These are phyloP conservation scores for Gymnogyps californianus DNA, from an alignment of 2,113 vertebrate genomes.

Conservation along the genomic window DNA sequence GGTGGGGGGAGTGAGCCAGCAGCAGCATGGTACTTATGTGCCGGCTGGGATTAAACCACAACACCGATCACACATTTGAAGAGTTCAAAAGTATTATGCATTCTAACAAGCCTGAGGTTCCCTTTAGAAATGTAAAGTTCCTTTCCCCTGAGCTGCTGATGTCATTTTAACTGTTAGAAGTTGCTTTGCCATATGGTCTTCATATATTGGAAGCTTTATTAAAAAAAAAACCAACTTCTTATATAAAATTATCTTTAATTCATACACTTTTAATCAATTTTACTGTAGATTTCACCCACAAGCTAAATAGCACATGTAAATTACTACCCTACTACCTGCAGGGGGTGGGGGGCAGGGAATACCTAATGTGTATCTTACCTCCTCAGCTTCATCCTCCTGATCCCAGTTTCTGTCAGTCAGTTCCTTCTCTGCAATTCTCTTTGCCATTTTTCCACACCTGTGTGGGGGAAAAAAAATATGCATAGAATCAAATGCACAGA, in stretches of 20 bases:
- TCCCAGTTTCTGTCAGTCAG: slow-evolving; percentile 97
- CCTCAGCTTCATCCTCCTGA: slow-evolving; percentile 94
- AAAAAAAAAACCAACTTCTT: not conserved
- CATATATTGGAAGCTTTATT: not conserved
- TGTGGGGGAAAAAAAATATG: not conserved
- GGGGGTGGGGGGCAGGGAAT: accelerated
- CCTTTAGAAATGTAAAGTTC: not conserved
- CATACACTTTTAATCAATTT: not conserved
- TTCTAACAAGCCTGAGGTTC: not conserved
- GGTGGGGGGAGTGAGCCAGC: too few relatives aligned
- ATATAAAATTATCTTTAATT: not conserved
- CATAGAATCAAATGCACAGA: not conserved
- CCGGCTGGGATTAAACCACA: too few relatives aligned
- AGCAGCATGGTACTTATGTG: too few relatives aligned
- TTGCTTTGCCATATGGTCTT: not conserved
- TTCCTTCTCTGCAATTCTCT: slow-evolving; percentile 95
- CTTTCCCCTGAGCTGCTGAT: not conserved
- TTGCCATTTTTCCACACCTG: slow-evolving; percentile 84
- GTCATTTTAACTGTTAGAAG: not conserved
- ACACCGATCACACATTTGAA: not conserved
- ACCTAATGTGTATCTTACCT: slow-evolving; percentile 68
- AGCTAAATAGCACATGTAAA: not conserved
- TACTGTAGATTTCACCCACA: not conserved
- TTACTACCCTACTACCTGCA: not conserved
- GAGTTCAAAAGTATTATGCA: not conserved